These are phyloP conservation scores for Gonatopus flavifemur DNA, from an alignment of 1,140 invertebrate genomes.

Conservation along the genomic window DNA sequence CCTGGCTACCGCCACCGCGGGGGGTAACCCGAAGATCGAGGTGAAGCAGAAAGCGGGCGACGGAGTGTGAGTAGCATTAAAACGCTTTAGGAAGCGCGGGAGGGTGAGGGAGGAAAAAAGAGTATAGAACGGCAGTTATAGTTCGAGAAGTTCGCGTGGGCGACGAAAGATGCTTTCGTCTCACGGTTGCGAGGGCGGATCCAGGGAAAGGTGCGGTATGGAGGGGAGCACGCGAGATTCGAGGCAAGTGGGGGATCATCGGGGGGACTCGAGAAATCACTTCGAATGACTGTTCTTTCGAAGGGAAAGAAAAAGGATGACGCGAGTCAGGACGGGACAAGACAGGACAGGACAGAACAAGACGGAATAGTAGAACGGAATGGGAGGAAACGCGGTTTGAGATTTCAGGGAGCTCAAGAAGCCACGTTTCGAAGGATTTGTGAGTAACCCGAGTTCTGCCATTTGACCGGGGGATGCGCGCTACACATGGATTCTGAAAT, in stretches of 20 bases:
- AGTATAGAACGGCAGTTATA: not conserved
- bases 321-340: conserved; percentile 19
- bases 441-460: conserved; percentile 55
- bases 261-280: no score
- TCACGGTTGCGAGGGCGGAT: conserved; percentile 42
- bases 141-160: conserved; percentile 26
- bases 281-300: no score
- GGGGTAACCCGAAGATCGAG: conserved; percentile 32
- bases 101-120: conserved; percentile 4
- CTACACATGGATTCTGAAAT: conserved; percentile 25
- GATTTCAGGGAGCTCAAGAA: conserved; percentile 47
- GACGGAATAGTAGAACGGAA: no score
- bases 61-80: conserved; percentile 20
- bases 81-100: conserved; percentile 5
- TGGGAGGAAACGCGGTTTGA: conserved; percentile 1
- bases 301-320: conserved; percentile 22
- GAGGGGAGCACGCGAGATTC: no score
- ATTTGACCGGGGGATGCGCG: conserved; percentile 43
- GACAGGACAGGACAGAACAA: conserved; percentile 15
- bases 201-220: conserved; percentile 15
- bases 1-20: conserved; percentile 47
- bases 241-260: conserved; percentile 13
- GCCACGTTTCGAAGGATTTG: conserved; percentile 53
- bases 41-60: conserved; percentile 17
- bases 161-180: conserved; percentile 42